These are phyloP conservation scores for Apis florea DNA, from an alignment of 1,140 invertebrate species.

Conservation along the genomic window DNA sequence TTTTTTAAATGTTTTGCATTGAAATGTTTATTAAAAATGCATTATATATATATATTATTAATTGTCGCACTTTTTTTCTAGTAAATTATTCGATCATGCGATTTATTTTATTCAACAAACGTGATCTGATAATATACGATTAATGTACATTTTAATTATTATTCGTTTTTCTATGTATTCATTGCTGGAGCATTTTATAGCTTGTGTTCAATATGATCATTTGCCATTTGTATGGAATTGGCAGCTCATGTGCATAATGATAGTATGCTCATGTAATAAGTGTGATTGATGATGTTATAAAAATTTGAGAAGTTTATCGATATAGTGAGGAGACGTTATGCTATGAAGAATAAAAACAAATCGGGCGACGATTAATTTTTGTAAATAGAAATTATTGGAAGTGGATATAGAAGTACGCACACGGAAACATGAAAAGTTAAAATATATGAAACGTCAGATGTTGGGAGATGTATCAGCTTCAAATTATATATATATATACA, in stretches of 20 bases:
- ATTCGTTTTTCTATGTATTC: slow-evolving; percentile 37
- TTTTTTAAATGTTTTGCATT: background rate
- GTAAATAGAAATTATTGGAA: slow-evolving; percentile 38
- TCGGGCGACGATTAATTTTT: slow-evolving; percentile 16
- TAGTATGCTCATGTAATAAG: slow-evolving; percentile 13
- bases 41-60: background rate
- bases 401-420: slow-evolving; percentile 26
- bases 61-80: slow-evolving; percentile 16
- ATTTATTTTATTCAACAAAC: slow-evolving; percentile 13
- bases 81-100: background rate
- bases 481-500: slow-evolving; percentile 54
- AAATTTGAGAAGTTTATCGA: slow-evolving; percentile 38
- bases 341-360: background rate
- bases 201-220: slow-evolving; percentile 49
- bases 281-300: slow-evolving; percentile 36
- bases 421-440: slow-evolving; percentile 32
- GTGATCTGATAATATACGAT: slow-evolving; percentile 14
- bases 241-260: slow-evolving; percentile 49
- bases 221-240: slow-evolving; percentile 56
- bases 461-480: slow-evolving; percentile 54
- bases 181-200: slow-evolving; percentile 49
- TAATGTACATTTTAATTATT: slow-evolving; percentile 13
- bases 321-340: slow-evolving; percentile 24
- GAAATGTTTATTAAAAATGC: slow-evolving; percentile 4
- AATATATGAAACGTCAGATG: slow-evolving; percentile 27